phyloP scores from a whole-genome alignment of 2,888 invertebrate species.

The Papilio gigon region DNA sequence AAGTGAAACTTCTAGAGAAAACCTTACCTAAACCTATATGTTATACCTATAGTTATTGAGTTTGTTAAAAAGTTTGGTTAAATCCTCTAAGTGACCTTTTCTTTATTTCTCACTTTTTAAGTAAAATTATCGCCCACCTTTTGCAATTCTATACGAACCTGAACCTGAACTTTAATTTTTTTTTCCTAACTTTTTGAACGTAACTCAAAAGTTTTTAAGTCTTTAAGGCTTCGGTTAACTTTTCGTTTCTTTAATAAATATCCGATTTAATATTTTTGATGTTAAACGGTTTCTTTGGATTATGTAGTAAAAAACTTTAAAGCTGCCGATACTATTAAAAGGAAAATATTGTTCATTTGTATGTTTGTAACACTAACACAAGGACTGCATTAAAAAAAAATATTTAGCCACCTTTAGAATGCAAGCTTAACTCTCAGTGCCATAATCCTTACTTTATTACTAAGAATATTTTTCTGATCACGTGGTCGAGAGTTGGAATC shows the following conservation, averaged over 20 bases:
- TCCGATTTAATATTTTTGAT: not conserved
- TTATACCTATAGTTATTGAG: too few species aligned
- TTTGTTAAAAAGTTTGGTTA: conserved; percentile 6
- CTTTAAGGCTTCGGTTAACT: not conserved
- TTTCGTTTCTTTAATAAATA: not conserved
- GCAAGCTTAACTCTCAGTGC: too few species aligned
- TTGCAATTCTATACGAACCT: conserved; percentile 4
- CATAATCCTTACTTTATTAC: too few species aligned
- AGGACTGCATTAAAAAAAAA: too few species aligned
- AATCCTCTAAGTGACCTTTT: not conserved
- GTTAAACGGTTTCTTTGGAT: not conserved
- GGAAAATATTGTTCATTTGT: not conserved
- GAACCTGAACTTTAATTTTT: not conserved
- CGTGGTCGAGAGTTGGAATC: too few species aligned
- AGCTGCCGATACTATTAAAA: not conserved
- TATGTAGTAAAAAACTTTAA: not conserved
- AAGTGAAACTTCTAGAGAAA: too few species aligned
- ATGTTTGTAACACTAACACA: too few species aligned
- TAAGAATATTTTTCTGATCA: too few species aligned
- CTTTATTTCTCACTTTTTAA: not conserved
- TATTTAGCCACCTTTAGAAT: too few species aligned
- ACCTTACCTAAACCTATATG: too few species aligned
- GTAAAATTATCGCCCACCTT: conserved; percentile 7
- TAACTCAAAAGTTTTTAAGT: not conserved
- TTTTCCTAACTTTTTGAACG: not conserved